Conservation (phyloP, 2,113 vertebrate species). For the Ailuropoda melanoleuca region DNA sequence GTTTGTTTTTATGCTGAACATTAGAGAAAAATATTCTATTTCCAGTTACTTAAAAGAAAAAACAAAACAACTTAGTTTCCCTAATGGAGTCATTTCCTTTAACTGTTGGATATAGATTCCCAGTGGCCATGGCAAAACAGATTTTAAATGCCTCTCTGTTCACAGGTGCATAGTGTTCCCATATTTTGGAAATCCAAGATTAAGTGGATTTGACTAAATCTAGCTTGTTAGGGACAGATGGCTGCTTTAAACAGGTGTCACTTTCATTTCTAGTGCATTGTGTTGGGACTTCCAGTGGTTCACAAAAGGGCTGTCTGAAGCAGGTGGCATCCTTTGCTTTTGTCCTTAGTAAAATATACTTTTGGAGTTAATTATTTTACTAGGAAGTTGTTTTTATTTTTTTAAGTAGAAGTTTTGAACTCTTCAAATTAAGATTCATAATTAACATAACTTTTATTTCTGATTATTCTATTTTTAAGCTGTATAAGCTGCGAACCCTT, state of each 20-base stretch:
- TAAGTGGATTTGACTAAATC: slow-evolving; percentile 75
- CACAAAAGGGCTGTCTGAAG: slow-evolving; percentile 82
- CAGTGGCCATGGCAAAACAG: not conserved
- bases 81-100: not conserved
- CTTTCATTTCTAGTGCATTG: slow-evolving; percentile 83
- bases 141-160: slow-evolving; percentile 64
- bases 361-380: slow-evolving; percentile 80
- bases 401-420: slow-evolving; percentile 54
- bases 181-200: slow-evolving; percentile 78
- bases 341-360: slow-evolving; percentile 74
- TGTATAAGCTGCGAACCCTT: not conserved
- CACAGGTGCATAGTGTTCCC: slow-evolving; percentile 71
- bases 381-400: slow-evolving; percentile 45
- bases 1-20: slow-evolving; percentile 37
- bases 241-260: slow-evolving; percentile 87
- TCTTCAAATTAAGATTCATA: not conserved
- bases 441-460: slow-evolving; percentile 2
- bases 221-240: slow-evolving; percentile 84
- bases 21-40: slow-evolving; percentile 22
- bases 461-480: slow-evolving; percentile 1
- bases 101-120: slow-evolving; percentile 46
- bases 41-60: slow-evolving; percentile 55
- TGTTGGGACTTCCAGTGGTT: slow-evolving; percentile 83
- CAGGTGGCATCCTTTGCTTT: slow-evolving; percentile 82
- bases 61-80: not conserved